These are phyloP conservation scores for Danio rerio DNA, from an alignment of 2,113 vertebrate genomes.

Conservation along the genomic window GRCz12tu NC_133190.1:18648501-18649000, in stretches of 20 bases:
- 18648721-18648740: slow-evolving; percentile 34
- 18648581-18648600: slow-evolving; percentile 60
- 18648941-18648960: slow-evolving; percentile 39
- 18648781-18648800: slow-evolving; percentile 24
- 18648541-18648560: no score
- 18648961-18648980: slow-evolving; percentile 43
- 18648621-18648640: slow-evolving; percentile 96
- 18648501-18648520: no score
- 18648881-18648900: slow-evolving; percentile 6
- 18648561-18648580: no score
- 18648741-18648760: slow-evolving; percentile 10
- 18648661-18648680: slow-evolving; percentile 92
- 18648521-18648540: no score
- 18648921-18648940: slow-evolving; percentile 23
- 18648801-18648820: slow-evolving; percentile 44
- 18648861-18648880: not conserved
- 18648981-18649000: slow-evolving; percentile 21
- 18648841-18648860: not conserved
- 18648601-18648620: slow-evolving; percentile 98
- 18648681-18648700: slow-evolving; percentile 93
- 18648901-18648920: slow-evolving; percentile 51
- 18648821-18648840: slow-evolving; percentile 17
- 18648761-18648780: slow-evolving; percentile 41
- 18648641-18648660: slow-evolving; percentile 93
- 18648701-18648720: slow-evolving; percentile 77